Conservation (phyloP, 1,140 invertebrate genomes). For the Megalopta genalis region DNA sequence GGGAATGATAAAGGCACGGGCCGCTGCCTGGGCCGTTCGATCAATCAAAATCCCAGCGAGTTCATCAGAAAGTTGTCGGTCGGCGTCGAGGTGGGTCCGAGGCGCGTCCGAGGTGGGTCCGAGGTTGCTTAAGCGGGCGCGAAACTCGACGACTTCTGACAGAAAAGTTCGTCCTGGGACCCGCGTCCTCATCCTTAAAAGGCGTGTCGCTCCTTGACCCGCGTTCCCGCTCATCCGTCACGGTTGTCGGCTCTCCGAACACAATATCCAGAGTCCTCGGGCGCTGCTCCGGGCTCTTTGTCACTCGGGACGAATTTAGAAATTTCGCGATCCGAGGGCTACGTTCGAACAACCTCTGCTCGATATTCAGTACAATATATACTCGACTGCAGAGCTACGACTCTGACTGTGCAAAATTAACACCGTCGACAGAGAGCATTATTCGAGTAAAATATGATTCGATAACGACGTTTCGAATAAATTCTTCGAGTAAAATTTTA, state of each 20-base stretch:
- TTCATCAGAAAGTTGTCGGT: neutral
- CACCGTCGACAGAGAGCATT: too few species aligned
- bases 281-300: slow-evolving; percentile 22
- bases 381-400: too few species aligned
- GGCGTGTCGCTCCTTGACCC: slow-evolving; percentile 59
- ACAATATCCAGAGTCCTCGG: slow-evolving; percentile 46
- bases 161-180: slow-evolving; percentile 56
- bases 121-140: slow-evolving; percentile 13
- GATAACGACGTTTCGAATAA: too few species aligned
- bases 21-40: neutral
- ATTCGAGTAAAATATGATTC: too few species aligned
- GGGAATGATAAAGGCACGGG: slow-evolving; percentile 4
- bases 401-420: too few species aligned
- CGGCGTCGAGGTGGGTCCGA: slow-evolving; percentile 21
- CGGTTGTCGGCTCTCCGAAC: slow-evolving; percentile 54
- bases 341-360: too few species aligned
- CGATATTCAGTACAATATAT: too few species aligned
- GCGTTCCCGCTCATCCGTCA: slow-evolving; percentile 56
- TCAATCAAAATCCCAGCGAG: neutral
- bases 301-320: slow-evolving; percentile 50
- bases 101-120: slow-evolving; percentile 23
- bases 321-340: slow-evolving; percentile 27
- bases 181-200: slow-evolving; percentile 45
- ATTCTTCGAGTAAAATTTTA: too few species aligned
- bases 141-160: slow-evolving; percentile 31